A percentile compares a stretch with the other conserved stretches of the same genome.
Conservation (phyloP, 2,797 vertebrate genomes). For the Sebastolobus alascanus region DNA sequence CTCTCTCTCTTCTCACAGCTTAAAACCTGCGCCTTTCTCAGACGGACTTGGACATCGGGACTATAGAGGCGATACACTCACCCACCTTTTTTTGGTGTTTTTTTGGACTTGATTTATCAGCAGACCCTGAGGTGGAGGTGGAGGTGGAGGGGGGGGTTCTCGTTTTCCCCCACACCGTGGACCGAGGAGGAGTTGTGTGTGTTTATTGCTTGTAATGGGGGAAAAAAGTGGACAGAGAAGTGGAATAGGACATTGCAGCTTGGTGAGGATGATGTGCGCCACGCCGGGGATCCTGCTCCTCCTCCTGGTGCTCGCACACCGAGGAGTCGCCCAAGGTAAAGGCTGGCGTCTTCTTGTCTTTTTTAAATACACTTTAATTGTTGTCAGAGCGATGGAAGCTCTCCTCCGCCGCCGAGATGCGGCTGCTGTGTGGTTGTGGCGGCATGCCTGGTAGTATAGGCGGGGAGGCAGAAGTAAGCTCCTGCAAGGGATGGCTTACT, state of each 20-base stretch:
- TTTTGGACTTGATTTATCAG: slow-evolving; percentile 47
- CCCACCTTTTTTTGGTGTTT: slow-evolving; percentile 3
- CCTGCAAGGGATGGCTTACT: slow-evolving; percentile 18
- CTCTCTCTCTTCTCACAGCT: slow-evolving; percentile 42
- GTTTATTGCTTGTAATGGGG: slow-evolving; percentile 83
- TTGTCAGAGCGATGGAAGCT: slow-evolving; percentile 17
- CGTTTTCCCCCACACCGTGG: slow-evolving; percentile 42
- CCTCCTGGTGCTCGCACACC: slow-evolving; percentile 86
- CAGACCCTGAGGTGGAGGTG: slow-evolving; percentile 49
- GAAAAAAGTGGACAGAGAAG: slow-evolving; percentile 87
- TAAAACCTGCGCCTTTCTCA: slow-evolving; percentile 42
- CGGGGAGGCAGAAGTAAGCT: slow-evolving; percentile 15
- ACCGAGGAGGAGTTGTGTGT: slow-evolving; percentile 68
- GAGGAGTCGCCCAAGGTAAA: slow-evolving; percentile 90
- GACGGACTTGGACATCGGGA: slow-evolving; percentile 56
- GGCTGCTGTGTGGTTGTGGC: slow-evolving; percentile 9
- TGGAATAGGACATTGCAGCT: slow-evolving; percentile 86
- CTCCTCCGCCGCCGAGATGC: not conserved
- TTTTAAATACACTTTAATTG: slow-evolving; percentile 26
- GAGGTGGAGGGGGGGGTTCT: slow-evolving; percentile 35
- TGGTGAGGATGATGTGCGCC: slow-evolving; percentile 88
- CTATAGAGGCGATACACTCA: slow-evolving; percentile 28
- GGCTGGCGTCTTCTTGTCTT: slow-evolving; percentile 28
- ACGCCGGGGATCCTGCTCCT: slow-evolving; percentile 88
- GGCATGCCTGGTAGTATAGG: not conserved